Percentiles rank a stretch among this genome's conserved stretches.
phyloP scores from a whole-genome alignment of 2,888 invertebrate genomes.

The Chrysolina oricalcia region DNA sequence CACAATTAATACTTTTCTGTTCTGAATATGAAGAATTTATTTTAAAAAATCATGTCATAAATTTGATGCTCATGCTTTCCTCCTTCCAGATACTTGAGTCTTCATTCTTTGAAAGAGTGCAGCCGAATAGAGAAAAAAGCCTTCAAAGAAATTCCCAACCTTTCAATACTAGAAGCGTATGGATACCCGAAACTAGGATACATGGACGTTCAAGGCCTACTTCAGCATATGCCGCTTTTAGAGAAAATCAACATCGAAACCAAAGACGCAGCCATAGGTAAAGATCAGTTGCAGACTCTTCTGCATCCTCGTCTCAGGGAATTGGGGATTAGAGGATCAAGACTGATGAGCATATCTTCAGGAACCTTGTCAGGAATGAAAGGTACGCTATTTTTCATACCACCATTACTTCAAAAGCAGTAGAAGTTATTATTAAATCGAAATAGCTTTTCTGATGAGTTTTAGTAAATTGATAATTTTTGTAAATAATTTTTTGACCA shows the following conservation, averaged over 20 bases:
- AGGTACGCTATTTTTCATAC: no score
- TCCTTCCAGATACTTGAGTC: slow-evolving; percentile 75
- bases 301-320: slow-evolving; percentile 85
- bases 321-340: slow-evolving; percentile 83
- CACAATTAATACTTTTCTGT: no score
- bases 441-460: no score
- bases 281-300: slow-evolving; percentile 86
- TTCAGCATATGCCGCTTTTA: slow-evolving; percentile 83
- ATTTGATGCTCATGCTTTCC: not conserved
- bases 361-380: slow-evolving; percentile 89
- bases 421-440: no score
- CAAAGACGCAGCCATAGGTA: slow-evolving; percentile 86
- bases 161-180: slow-evolving; percentile 81
- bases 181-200: slow-evolving; percentile 88
- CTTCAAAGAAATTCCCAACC: slow-evolving; percentile 81
- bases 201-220: slow-evolving; percentile 87
- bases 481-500: no score
- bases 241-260: slow-evolving; percentile 89
- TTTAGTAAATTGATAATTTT: no score
- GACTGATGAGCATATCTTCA: slow-evolving; percentile 85
- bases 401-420: no score
- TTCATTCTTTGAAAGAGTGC: slow-evolving; percentile 80
- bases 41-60: no score
- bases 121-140: slow-evolving; percentile 88
- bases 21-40: no score